Percentiles rank a stretch among this genome's conserved stretches.
Evolutionary conservation across 2,113 vertebrate species (phyloP).

Genomic region (Gopherus flavomarginatus): DNA sequence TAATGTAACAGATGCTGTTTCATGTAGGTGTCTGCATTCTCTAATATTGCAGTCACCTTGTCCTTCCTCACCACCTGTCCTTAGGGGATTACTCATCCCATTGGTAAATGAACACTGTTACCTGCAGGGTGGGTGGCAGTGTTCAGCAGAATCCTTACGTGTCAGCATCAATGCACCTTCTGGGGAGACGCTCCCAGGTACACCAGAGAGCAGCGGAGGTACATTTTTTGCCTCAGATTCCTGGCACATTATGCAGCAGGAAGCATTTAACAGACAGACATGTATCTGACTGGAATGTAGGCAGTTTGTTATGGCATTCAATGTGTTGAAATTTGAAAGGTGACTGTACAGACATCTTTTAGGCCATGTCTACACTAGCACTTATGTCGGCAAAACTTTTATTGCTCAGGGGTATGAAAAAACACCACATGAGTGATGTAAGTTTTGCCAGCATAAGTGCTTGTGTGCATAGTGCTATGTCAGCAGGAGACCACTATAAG

Average conservation of each 20-base stretch:
- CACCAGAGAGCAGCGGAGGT: not conserved
- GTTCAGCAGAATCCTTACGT: not conserved
- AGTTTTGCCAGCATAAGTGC: too few species aligned
- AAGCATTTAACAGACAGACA: not conserved
- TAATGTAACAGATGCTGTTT: not conserved
- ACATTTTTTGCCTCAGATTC: not conserved
- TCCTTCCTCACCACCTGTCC: not conserved
- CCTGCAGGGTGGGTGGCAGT: not conserved
- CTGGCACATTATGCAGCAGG: not conserved
- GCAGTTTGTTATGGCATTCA: not conserved
- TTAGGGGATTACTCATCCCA: not conserved
- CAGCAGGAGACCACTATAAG: too few species aligned
- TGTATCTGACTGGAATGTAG: not conserved
- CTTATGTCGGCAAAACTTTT: too few species aligned
- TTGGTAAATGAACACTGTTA: not conserved
- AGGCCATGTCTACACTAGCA: too few species aligned
- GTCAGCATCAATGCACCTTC: not conserved
- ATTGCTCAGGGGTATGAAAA: too few species aligned
- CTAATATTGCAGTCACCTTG: not conserved
- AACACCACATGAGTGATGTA: too few species aligned
- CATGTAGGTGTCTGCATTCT: constrained; percentile 15
- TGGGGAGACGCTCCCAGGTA: not conserved
- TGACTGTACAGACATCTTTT: not conserved
- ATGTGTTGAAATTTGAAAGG: not conserved
- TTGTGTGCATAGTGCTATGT: too few species aligned